Base-by-base conservation (phyloP, 2,797 vertebrate species). In the Bothrops alternatus region DNA sequence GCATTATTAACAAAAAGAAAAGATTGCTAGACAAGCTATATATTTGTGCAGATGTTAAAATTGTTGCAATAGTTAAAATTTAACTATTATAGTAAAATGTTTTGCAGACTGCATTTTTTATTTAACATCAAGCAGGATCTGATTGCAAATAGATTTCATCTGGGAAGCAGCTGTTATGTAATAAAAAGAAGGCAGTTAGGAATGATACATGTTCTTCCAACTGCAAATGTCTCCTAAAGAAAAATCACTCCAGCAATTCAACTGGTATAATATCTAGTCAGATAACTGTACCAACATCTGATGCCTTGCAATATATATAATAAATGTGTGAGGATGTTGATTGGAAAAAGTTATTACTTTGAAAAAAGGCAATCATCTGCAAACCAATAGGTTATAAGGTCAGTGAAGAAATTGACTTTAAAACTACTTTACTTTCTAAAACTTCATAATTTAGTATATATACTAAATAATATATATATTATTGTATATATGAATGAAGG, bases 111-210 rank as follows among this genome's bases (percentile, higher is more conserved):
- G 53, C 18, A 25, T 23, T 86, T 65, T 89, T 25, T 90, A 26
- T 69, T 26, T 25, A 55, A 92, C 61, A 89, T 85, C 73, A 90
- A 90, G 42, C 60, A 87, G 32, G 63, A 90, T 85, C 47, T 90
- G 78, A 92, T 86, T 92, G 87, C 88, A 92, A 28, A 92, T 90
- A 90, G n/a, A 89, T 65, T 55, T 47, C 50, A 87, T 93, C 26
- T 25, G 60, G 18, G 50, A 90, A 87, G 86, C 89, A 90, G 50
- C 82, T 93, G 92, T 86, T 90, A 89, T 58, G 69, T 26, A 32
- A 37, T 92, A 55, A 93, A 90, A 90, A 58, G 88, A 20, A 57
- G 57, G 50, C 13, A 25, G 25, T 56, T 60, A 32, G 78, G 65
- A 89, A 89, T 60, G 60, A 82, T 73, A 78, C 1, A 47, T 12